phyloP scores from a whole-genome alignment of 2,113 vertebrate species.

The Pterocles gutturalis region DNA sequence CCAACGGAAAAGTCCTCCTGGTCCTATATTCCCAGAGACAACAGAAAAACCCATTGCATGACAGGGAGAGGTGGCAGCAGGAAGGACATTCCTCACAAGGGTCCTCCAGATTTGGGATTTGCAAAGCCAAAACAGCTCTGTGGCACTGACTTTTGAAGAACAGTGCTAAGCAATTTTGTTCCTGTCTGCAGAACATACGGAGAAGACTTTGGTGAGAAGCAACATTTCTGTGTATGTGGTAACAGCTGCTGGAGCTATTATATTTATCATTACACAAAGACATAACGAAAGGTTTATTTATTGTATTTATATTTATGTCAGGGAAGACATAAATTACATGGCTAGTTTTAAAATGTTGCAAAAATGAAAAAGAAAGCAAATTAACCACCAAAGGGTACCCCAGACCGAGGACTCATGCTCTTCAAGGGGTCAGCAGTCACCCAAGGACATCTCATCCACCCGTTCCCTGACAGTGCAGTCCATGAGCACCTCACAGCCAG shows the following conservation, averaged over 20 bases:
- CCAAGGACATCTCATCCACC: not conserved
- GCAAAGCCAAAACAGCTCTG: not conserved
- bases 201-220: not conserved
- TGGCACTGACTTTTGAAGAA: not conserved
- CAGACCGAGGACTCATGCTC: not conserved
- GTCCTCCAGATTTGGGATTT: not conserved
- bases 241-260: not conserved
- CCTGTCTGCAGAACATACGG: not conserved
- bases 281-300: not conserved
- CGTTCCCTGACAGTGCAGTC: not conserved
- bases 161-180: not conserved
- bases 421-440: not conserved
- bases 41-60: not conserved
- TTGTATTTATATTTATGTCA: not conserved
- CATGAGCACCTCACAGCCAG: not conserved
- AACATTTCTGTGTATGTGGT: not conserved
- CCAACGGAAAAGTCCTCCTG: not conserved
- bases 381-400: not conserved
- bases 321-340: not conserved
- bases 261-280: not conserved
- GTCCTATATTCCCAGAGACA: not conserved
- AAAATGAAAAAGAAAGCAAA: not conserved
- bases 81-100: not conserved
- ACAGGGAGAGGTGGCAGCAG: not conserved
- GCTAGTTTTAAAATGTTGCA: not conserved